A percentile compares a stretch with the other conserved stretches of the same genome.
Evolutionary conservation across 2,888 invertebrate genomes (phyloP).

Genomic region (Eucriotettix oculatus): DNA sequence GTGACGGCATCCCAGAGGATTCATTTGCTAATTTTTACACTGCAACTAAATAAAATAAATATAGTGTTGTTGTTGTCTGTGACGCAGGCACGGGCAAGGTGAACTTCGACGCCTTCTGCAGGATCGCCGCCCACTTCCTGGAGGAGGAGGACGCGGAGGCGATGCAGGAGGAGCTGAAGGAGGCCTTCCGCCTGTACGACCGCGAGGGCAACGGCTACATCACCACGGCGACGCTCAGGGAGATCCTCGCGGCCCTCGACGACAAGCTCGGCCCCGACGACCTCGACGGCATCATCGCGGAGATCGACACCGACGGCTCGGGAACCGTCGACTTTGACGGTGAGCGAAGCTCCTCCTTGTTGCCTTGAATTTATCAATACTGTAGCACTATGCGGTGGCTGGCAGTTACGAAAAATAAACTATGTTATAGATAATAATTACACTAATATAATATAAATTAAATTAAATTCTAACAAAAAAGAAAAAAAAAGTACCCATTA

Average conservation of each 20-base stretch:
- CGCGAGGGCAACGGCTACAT: constrained; percentile 83
- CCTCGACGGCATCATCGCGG: constrained; percentile 91
- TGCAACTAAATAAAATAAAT: too few relatives aligned
- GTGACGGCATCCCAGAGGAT: too few relatives aligned
- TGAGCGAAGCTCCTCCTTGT: too few relatives aligned
- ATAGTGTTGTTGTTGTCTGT: too few relatives aligned
- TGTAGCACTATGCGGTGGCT: too few relatives aligned
- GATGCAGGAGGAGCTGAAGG: constrained; percentile 90
- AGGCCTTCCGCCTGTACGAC: constrained; percentile 94
- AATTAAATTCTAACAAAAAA: too few relatives aligned
- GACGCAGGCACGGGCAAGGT: constrained; percentile 72
- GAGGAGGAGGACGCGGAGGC: constrained; percentile 94
- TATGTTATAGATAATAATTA: too few relatives aligned
- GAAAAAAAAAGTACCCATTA: too few relatives aligned
- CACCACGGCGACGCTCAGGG: constrained; percentile 74
- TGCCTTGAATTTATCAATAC: too few relatives aligned
- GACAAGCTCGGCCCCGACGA: constrained; percentile 86
- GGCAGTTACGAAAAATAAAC: too few relatives aligned
- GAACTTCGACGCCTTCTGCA: constrained; percentile 87
- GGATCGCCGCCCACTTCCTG: constrained; percentile 82
- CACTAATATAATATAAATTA: too few relatives aligned
- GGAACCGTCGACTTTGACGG: constrained; percentile 99
- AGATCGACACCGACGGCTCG: constrained; percentile 95
- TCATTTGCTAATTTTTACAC: too few relatives aligned
- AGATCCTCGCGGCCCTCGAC: constrained; percentile 82